Percentiles rank a stretch among this genome's conserved stretches.
phyloP scores from a whole-genome alignment of 2,113 vertebrate species.

The Eonycteris spelaea region DNA sequence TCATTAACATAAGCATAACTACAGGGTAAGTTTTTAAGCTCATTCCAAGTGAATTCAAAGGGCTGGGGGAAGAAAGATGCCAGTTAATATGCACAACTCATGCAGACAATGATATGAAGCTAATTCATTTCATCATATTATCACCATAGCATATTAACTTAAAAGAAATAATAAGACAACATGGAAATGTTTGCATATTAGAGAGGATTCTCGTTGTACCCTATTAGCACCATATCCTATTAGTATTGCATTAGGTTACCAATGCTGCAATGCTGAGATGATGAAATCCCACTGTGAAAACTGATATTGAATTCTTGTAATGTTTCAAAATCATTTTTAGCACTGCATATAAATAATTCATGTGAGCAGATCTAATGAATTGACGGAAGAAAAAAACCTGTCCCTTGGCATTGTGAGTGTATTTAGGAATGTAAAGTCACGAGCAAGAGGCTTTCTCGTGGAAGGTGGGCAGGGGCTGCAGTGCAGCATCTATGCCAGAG shows the following conservation, averaged over 20 bases:
- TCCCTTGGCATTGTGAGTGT: conserved; percentile 82
- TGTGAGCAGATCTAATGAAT: conserved; percentile 86
- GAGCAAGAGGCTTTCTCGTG: conserved; percentile 64
- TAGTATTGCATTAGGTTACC: conserved; percentile 87
- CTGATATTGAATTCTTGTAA: conserved; percentile 88
- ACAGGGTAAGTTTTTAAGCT: conserved; percentile 88
- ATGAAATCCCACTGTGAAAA: conserved; percentile 90
- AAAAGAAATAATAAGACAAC: conserved; percentile 88
- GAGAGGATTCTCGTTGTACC: conserved; percentile 84
- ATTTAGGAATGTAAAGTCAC: conserved; percentile 87
- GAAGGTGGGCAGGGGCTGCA: conserved; percentile 69
- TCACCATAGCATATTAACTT: conserved; percentile 88
- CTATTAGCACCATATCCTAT: conserved; percentile 87
- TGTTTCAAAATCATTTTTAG: conserved; percentile 88
- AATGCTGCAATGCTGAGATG: conserved; percentile 83
- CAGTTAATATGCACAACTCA: conserved; percentile 85
- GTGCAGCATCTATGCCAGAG: conserved; percentile 62
- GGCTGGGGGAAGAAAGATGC: conserved; percentile 77
- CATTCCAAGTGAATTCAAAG: conserved; percentile 85
- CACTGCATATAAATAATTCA: conserved; percentile 87
- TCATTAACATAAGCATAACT: conserved; percentile 89
- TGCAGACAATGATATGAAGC: conserved; percentile 87
- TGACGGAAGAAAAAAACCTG: conserved; percentile 79
- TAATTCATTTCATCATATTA: conserved; percentile 89
- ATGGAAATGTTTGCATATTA: conserved; percentile 88